Base-by-base conservation (phyloP, 2,113 vertebrate species). In the Leucosticte australis region DNA sequence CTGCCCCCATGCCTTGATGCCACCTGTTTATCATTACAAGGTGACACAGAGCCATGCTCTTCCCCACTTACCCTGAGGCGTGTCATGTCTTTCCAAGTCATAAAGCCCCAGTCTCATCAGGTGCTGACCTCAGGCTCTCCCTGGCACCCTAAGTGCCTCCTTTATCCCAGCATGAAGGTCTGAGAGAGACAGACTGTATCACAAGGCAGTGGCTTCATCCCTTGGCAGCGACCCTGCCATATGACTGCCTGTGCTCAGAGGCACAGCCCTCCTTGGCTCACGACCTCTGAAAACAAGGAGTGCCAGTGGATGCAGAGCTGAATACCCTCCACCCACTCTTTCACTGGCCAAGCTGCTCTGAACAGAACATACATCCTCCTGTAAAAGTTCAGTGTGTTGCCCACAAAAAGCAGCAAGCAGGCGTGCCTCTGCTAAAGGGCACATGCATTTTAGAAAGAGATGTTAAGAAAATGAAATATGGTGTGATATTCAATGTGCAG, bases 151-250 rank as follows among this genome's bases (percentile, higher is more conserved):
- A 33, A 57, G 47, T 7, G 24, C 33, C 73, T 68, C 64, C n/a
- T 75, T 75, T 33, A 57, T 11, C 79, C 44, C 56, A 67, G 64
- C 31, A 19, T 0, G 6, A 75, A 59, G 64, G 65, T 76, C 83
- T 46, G 57, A 75, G 35, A 55, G 35, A 37, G 35, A 60, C 23
- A 3, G 26, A 68, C 27, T 10, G 65, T 14, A 39, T 21, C 7
- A 3, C 10, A n/a, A 57, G 18, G 5, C 76, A 30, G 27, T 2
- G 6, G 35, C 57, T 80, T 73, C 7, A 3, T 62, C 76, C 67
- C 26, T 27, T 4, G 10, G 39, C 88, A 53, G 19, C 0, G 0
- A 31, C 52, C 33, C 49, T 11, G 37, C 56, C 26, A 12, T 3
- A 33, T 1, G 1, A 42, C n/a, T 20, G 37, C 47, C 23, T 42